A percentile compares a stretch with the other conserved stretches of the same genome.
These are phyloP conservation scores for Trichonephila clavata DNA, from an alignment of 1,140 invertebrate species.

Conservation along the genomic window DNA sequence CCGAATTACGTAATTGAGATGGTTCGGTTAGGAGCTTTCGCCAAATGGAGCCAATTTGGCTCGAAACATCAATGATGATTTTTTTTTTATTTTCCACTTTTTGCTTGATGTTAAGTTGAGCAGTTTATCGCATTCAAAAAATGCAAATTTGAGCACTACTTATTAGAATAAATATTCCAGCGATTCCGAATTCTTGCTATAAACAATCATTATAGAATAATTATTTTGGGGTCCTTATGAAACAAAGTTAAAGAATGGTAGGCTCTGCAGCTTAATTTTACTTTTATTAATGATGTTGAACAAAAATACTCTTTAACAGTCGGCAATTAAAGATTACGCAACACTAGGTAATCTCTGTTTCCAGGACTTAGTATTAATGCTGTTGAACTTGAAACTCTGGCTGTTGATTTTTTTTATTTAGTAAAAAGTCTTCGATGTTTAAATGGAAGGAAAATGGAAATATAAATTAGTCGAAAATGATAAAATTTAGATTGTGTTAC, in stretches of 20 bases:
- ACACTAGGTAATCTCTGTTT: too few relatives aligned
- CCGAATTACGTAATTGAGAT: conserved; percentile 69
- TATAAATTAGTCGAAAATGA: too few relatives aligned
- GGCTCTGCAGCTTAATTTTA: neutral
- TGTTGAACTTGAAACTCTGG: too few relatives aligned
- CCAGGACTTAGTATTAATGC: too few relatives aligned
- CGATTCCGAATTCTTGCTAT: neutral
- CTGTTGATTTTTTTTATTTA: too few relatives aligned
- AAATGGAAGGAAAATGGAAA: too few relatives aligned
- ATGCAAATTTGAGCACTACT: neutral
- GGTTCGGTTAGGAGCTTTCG: neutral
- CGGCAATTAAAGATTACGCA: too few relatives aligned
- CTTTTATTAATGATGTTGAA: neutral
- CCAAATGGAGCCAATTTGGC: conserved; percentile 61
- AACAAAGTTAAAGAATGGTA: neutral
- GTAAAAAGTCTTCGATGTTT: too few relatives aligned
- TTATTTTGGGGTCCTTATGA: neutral
- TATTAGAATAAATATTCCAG: neutral
- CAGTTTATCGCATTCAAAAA: neutral
- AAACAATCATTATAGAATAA: neutral
- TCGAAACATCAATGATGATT: neutral
- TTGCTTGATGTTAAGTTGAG: neutral
- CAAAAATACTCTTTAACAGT: too few relatives aligned
- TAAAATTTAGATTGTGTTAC: too few relatives aligned
- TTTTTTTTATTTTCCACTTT: neutral